phyloP scores from a whole-genome alignment of 92 coral and sea anemone species.

The Siderastrea radians region DNA sequence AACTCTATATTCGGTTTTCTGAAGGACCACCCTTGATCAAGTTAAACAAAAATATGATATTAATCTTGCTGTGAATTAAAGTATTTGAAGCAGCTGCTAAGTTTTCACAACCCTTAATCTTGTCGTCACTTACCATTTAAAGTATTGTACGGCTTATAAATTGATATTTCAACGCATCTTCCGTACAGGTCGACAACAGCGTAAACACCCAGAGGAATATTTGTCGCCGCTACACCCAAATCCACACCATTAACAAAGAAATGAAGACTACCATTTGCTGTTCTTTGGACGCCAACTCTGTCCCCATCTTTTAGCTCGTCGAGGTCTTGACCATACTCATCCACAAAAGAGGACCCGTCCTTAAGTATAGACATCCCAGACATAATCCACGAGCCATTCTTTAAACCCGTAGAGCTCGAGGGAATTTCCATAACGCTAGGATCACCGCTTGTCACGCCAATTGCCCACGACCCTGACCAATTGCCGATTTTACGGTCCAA shows the following conservation, averaged over 20 bases:
- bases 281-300: constrained; percentile 83
- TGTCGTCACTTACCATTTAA: constrained; percentile 16
- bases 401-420: constrained; percentile 85
- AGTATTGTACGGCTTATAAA: constrained; percentile 68
- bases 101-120: background rate
- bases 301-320: constrained; percentile 91
- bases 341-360: constrained; percentile 88
- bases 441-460: constrained; percentile 91
- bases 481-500: constrained; percentile 83
- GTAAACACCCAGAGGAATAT: constrained; percentile 79
- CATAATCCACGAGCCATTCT: constrained; percentile 97
- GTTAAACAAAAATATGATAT: background rate
- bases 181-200: constrained; percentile 98
- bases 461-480: constrained; percentile 96
- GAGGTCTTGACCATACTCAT: constrained; percentile 87
- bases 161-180: constrained; percentile 92
- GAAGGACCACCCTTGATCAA: constrained; percentile 37
- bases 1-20: background rate
- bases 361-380: constrained; percentile 89
- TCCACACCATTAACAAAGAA: constrained; percentile 93
- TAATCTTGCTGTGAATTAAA: background rate
- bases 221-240: constrained; percentile 91
- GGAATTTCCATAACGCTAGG: constrained; percentile 89
- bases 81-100: background rate
- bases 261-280: constrained; percentile 79